Evolutionary conservation across 2,888 invertebrate species (phyloP).

Genomic region (Lasioglossum figueresi): DNA sequence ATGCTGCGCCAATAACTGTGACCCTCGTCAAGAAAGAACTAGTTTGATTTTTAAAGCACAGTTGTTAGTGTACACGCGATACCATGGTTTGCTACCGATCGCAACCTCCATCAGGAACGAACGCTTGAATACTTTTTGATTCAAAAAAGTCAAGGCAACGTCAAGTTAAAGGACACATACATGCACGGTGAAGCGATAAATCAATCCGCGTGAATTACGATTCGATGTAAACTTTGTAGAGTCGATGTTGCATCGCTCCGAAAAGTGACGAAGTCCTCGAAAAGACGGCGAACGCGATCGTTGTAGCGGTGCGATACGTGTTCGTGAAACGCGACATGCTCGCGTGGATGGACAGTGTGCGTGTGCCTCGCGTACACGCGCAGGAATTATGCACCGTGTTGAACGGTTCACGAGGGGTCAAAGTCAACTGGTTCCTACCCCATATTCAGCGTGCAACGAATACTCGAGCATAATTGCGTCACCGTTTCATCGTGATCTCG

Average conservation of each 20-base stretch:
- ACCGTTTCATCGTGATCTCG: conserved; percentile 40
- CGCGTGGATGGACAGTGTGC: conserved; percentile 23
- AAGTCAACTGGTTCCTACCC: conserved; percentile 66
- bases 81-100: not conserved
- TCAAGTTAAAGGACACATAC: not conserved
- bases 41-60: not conserved
- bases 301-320: conserved; percentile 6
- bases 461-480: conserved; percentile 47
- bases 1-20: not conserved
- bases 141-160: not conserved
- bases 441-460: conserved; percentile 53
- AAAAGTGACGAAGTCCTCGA: conserved; percentile 21
- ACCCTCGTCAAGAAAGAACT: not conserved
- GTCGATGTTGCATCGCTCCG: conserved; percentile 9
- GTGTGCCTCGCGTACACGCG: conserved; percentile 10
- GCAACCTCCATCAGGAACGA: not conserved
- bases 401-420: conserved; percentile 68
- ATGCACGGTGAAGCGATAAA: not conserved
- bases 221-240: not conserved
- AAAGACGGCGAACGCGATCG: conserved; percentile 16
- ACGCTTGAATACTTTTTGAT: not conserved
- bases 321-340: conserved; percentile 24
- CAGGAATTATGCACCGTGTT: conserved; percentile 30
- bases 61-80: not conserved
- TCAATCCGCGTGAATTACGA: not conserved